These are phyloP conservation scores for Daubentonia madagascariensis DNA, from an alignment of 2,113 vertebrate genomes.

Conservation along the genomic window DNA sequence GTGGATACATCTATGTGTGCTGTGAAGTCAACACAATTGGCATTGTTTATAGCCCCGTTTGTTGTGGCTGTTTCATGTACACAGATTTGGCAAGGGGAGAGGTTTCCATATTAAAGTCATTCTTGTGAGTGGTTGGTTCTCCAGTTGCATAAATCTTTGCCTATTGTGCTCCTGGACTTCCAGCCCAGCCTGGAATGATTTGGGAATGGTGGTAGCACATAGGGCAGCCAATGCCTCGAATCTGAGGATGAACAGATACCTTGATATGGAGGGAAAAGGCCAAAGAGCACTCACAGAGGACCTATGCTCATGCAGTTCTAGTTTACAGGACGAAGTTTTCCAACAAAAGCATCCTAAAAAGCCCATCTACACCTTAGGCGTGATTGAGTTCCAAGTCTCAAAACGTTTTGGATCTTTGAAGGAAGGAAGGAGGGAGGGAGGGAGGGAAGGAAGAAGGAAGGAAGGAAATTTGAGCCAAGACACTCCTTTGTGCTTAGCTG, in stretches of 20 bases:
- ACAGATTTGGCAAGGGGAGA: background rate
- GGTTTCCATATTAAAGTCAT: conserved; percentile 14
- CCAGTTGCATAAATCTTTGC: background rate
- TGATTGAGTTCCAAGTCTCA: background rate
- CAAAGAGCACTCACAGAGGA: background rate
- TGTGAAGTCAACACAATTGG: conserved; percentile 47
- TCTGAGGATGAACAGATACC: background rate
- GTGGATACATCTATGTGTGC: background rate
- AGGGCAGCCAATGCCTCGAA: background rate
- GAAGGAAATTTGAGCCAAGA: conserved; percentile 4
- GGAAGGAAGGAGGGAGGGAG: background rate
- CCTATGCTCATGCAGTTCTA: background rate
- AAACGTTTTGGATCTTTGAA: background rate
- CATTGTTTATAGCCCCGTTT: background rate
- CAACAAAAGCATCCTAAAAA: background rate
- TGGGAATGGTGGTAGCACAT: background rate
- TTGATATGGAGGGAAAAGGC: background rate
- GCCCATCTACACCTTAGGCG: background rate
- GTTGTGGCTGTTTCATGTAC: background rate
- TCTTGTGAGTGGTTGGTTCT: background rate
- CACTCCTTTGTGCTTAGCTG: background rate
- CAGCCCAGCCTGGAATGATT: background rate
- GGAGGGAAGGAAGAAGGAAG: background rate
- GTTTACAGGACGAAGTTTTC: background rate
- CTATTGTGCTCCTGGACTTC: background rate